These are phyloP conservation scores for Muschampia staudingeri DNA, from an alignment of 2,888 invertebrate genomes.

Conservation along the genomic window DNA sequence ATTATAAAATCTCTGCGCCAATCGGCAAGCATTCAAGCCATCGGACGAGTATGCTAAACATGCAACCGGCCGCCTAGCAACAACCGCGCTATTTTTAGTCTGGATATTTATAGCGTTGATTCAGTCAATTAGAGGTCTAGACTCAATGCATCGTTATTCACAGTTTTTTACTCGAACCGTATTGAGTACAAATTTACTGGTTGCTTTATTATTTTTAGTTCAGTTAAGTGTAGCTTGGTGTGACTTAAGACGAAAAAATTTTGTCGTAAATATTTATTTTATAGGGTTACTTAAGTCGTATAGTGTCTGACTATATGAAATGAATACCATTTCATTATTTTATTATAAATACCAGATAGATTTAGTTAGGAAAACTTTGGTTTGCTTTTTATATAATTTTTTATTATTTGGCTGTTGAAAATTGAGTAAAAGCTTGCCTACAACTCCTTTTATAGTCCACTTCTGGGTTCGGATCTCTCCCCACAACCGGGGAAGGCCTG, in stretches of 20 bases:
- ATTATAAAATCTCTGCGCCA: conserved; percentile 18
- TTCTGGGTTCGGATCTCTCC: too few species aligned
- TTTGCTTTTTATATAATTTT: too few species aligned
- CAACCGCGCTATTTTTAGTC: conserved; percentile 76
- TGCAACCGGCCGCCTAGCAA: conserved; percentile 73
- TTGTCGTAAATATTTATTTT: too few species aligned
- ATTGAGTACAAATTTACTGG: conserved; percentile 23
- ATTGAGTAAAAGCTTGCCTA: too few species aligned
- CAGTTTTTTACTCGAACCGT: not conserved
- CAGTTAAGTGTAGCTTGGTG: not conserved
- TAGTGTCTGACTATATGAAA: too few species aligned
- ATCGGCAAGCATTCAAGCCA: not conserved
- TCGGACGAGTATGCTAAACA: conserved; percentile 6
- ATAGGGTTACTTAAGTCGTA: too few species aligned
- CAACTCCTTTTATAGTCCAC: too few species aligned
- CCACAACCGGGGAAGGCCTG: too few species aligned
- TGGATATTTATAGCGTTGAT: conserved; percentile 80
- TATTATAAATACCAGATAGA: too few species aligned
- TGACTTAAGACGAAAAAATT: not conserved
- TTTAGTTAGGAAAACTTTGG: too few species aligned
- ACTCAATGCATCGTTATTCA: conserved; percentile 59
- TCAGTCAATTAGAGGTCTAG: conserved; percentile 82
- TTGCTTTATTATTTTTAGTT: not conserved
- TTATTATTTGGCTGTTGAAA: too few species aligned
- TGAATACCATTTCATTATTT: too few species aligned